Conservation (phyloP, 2,113 vertebrate species). For the Marcusenius ussheri region DNA sequence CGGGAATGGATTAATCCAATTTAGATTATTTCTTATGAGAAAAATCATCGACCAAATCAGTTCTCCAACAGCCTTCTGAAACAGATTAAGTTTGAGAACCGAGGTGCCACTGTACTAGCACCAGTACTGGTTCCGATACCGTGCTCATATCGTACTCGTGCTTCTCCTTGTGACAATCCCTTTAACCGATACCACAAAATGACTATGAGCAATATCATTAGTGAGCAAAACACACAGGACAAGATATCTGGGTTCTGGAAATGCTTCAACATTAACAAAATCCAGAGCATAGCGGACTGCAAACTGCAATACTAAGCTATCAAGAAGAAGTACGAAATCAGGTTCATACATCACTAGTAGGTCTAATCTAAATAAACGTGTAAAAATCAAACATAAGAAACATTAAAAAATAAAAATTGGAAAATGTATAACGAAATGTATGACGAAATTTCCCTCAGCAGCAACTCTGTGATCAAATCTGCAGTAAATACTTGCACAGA, state of each 20-base stretch:
- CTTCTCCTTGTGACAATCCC: background rate
- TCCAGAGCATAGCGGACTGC: background rate
- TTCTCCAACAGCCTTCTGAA: no score
- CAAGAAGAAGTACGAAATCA: background rate
- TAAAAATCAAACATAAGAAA: background rate
- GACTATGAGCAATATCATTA: background rate
- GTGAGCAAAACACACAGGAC: background rate
- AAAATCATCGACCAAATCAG: no score
- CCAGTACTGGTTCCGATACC: background rate
- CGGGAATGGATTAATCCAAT: no score
- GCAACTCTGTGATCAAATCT: background rate
- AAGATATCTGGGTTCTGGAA: background rate
- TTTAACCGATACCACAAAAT: background rate
- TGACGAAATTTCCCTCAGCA: background rate
- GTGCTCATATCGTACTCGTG: background rate
- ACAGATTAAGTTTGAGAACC: no score
- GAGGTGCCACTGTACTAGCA: background rate
- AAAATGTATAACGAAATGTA: background rate
- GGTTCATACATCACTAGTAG: background rate
- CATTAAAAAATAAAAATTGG: no score
- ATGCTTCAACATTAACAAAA: background rate
- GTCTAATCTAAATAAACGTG: background rate
- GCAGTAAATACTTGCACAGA: background rate
- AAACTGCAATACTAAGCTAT: background rate
- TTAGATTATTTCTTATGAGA: no score